Percentiles rank a stretch among this genome's conserved stretches.
phyloP scores from a whole-genome alignment of 2,797 vertebrate species.

The Centropyge bicolor region DNA sequence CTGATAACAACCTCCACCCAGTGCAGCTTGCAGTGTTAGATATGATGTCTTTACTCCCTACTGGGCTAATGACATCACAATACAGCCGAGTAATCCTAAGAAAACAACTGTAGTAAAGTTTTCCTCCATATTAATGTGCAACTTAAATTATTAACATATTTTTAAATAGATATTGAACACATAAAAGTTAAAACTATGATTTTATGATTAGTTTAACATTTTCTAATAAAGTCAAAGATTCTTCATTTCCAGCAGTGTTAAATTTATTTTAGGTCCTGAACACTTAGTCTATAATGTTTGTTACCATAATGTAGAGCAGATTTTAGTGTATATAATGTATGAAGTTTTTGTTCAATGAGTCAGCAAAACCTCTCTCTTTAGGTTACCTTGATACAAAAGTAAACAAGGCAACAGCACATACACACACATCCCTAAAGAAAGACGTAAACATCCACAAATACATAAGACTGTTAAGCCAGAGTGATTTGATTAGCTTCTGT shows the following conservation, averaged over 20 bases:
- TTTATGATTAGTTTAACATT: no score
- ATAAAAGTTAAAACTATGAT: no score
- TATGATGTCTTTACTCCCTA: conserved; percentile 62
- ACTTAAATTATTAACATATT: no score
- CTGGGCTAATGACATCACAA: conserved; percentile 54
- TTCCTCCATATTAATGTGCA: no score
- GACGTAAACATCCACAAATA: conserved; percentile 26
- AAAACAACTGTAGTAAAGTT: background rate
- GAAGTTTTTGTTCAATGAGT: no score
- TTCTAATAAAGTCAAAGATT: no score
- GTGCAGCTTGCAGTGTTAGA: conserved; percentile 72
- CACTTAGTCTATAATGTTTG: no score
- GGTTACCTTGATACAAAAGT: conserved; percentile 1
- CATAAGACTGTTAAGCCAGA: conserved; percentile 16
- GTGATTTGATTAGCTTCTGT: conserved; percentile 57
- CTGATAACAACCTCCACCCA: conserved; percentile 78
- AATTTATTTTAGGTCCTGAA: no score
- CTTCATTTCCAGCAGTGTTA: no score
- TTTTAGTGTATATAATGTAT: no score
- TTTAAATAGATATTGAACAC: no score
- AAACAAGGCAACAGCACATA: conserved; percentile 19
- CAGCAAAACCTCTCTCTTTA: background rate
- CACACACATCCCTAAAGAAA: background rate
- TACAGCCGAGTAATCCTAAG: conserved; percentile 29
- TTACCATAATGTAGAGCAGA: no score